phyloP scores from a whole-genome alignment of 23 tunicate genomes.

The Oikopleura vanhoeffeni region DNA sequence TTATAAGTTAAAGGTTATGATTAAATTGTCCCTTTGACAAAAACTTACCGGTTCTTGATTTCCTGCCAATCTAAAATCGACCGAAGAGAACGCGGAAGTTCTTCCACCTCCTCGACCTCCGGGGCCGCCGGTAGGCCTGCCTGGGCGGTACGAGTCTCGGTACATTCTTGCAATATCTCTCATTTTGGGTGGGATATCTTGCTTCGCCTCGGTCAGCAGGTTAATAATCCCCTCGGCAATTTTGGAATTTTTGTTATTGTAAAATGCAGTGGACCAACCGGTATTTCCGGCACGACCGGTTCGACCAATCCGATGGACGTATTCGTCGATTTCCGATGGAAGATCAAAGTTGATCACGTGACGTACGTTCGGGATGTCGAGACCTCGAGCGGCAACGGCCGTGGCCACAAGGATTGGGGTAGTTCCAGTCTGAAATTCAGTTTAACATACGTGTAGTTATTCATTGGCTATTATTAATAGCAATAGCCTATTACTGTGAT shows the following conservation, averaged over 20 bases:
- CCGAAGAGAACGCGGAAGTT: neutral
- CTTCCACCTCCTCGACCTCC: neutral
- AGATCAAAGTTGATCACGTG: slow-evolving; percentile 92
- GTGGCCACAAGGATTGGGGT: slow-evolving; percentile 79
- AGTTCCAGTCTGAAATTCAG: slow-evolving; percentile 22
- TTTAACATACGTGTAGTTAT: too few species aligned
- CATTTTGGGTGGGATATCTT: neutral
- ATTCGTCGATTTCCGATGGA: slow-evolving; percentile 77
- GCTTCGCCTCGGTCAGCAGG: neutral
- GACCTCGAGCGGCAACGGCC: slow-evolving; percentile 88
- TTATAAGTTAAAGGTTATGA: too few species aligned
- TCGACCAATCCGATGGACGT: slow-evolving; percentile 93
- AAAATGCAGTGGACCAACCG: slow-evolving; percentile 80
- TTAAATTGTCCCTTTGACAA: too few species aligned
- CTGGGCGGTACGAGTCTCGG: neutral
- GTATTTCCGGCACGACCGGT: slow-evolving; percentile 87
- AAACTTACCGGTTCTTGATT: neutral
- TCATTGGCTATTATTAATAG: too few species aligned
- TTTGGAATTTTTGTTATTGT: slow-evolving; percentile 31
- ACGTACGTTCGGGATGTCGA: slow-evolving; percentile 65
- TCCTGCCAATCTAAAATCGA: neutral
- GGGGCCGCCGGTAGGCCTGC: neutral
- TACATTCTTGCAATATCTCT: neutral
- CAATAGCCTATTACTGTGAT: too few species aligned
- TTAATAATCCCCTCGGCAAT: neutral